Evolutionary conservation across 2,113 vertebrate species (phyloP), one percentile per base, ranked within the genome.

Genomic region (Lampris megalopsis): DNA sequence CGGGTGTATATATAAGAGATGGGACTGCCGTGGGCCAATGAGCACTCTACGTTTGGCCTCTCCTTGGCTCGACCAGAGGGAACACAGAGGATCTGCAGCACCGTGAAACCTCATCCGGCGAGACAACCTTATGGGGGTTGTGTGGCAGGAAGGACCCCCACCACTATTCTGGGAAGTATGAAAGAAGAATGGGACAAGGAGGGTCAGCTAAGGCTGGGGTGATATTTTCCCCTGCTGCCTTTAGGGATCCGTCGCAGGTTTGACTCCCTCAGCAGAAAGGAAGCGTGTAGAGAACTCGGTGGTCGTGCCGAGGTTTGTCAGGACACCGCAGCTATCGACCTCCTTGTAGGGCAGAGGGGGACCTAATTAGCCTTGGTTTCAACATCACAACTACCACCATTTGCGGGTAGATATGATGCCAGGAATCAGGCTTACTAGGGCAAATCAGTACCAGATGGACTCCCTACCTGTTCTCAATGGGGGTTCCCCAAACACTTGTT

Each of bases 61-160:
- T 79, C 85, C 84, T 64, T 66, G 69, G 43, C 54, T 72, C 50
- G 48, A 62, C 69, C 75, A 50, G 66, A 50, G 70, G 81, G 80
- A 81, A 90, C 67, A 73, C 58, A 35, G 81, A 86, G 74, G 71
- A 88, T 62, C 84, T 80, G 64, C 83, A 75, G 50, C 73, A 68
- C 81, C 63, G 63, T 88, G 87, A 90, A 93, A 92, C 76, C 79
- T 83, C 87, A 90, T 89, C 86, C 45, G 52, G 67, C 1, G 7
- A 71, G 86, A 67, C 49, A 36, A 65, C 68, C 86, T 78, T 56
- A 50, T 54, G 58, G 70, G 41, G 62, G 68, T 24, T 24, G 24
- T 76, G 64, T 80, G 53, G 79, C 84, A 87, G 83, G 84, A 88
- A 88, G 68, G 79, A 85, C 74, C 82, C 87, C 69, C 65, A 65